These are phyloP conservation scores for Telmatochromis brichardi DNA, from an alignment of 2,113 vertebrate genomes.

Conservation along the genomic window DNA sequence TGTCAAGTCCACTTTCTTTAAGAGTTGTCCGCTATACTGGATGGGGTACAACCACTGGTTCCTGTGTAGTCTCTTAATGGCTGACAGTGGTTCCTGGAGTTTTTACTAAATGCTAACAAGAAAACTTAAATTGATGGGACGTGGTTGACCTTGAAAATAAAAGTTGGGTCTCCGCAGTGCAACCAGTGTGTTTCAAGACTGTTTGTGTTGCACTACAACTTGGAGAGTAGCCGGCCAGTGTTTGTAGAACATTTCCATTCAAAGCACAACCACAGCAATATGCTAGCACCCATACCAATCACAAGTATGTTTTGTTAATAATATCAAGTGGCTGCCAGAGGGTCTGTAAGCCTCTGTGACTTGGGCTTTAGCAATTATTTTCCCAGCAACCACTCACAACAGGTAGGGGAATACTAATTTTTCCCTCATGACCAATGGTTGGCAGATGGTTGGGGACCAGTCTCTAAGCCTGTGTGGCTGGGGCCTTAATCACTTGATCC, in stretches of 20 bases:
- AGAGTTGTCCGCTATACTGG: background rate
- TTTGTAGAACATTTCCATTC: background rate
- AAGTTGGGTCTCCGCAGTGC: accelerated
- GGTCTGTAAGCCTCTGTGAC: background rate
- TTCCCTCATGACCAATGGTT: background rate
- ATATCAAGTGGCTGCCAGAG: accelerated
- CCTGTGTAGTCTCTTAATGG: background rate
- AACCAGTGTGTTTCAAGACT: background rate
- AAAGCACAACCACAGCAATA: background rate
- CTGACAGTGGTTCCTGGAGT: background rate
- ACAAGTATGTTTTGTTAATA: background rate
- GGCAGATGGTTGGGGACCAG: background rate
- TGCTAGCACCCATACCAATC: accelerated
- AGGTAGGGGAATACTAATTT: background rate
- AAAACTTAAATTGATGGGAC: background rate
- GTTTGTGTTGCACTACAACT: background rate
- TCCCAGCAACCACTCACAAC: background rate
- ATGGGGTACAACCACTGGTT: background rate
- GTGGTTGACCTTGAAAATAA: background rate
- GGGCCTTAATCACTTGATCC: background rate
- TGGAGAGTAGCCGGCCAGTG: accelerated
- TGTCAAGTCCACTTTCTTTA: background rate
- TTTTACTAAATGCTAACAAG: background rate
- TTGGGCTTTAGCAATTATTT: background rate
- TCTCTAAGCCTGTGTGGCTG: background rate